Conservation (phyloP, 2,797 vertebrate genomes). For the Sylvilagus floridanus region DNA sequence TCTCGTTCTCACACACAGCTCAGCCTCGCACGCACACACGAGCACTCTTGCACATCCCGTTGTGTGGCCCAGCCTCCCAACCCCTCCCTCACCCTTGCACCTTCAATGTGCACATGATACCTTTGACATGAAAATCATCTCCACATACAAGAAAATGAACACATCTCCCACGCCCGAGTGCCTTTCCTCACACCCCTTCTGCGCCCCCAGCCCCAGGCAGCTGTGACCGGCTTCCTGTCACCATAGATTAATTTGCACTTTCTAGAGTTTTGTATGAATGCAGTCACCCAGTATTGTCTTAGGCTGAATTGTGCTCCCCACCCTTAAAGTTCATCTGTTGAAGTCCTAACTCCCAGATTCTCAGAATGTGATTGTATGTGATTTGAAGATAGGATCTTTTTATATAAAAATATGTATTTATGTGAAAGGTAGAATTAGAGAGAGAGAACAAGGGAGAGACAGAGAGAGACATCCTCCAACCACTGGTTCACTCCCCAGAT, state of each 20-base stretch:
- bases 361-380: background rate
- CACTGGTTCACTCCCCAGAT: no score
- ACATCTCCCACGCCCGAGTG: background rate
- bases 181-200: background rate
- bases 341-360: background rate
- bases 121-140: background rate
- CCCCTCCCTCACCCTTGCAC: background rate
- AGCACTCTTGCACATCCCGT: rapidly evolving
- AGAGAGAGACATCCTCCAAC: no score
- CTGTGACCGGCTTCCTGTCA: background rate
- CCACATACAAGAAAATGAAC: background rate
- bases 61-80: background rate
- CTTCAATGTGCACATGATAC: background rate
- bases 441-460: no score
- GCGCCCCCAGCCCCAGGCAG: background rate
- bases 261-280: background rate
- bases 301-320: background rate
- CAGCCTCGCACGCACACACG: background rate
- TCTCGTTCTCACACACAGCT: background rate
- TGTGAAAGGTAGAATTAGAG: no score
- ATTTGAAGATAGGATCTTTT: background rate
- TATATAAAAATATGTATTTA: no score
- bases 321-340: background rate
- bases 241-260: background rate
- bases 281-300: no score